These are phyloP conservation scores for Spondyliosoma cantharus DNA, from an alignment of 2,797 vertebrate species.

Conservation along the genomic window DNA sequence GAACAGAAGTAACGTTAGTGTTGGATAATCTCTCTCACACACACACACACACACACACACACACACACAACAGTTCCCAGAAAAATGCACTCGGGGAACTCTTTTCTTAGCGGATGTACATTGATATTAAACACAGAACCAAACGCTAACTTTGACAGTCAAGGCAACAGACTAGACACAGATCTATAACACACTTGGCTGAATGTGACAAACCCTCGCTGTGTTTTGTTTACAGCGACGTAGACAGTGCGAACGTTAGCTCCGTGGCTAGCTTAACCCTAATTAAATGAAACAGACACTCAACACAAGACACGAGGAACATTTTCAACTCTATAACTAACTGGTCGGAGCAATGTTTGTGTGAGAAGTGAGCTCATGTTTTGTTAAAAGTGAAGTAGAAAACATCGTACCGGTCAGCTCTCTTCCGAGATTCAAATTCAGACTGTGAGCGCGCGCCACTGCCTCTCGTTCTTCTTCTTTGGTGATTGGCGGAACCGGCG, in stretches of 20 bases:
- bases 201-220: background rate
- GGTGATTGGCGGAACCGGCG: background rate
- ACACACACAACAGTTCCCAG: background rate
- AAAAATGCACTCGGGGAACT: background rate
- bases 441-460: slow-evolving; percentile 40
- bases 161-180: background rate
- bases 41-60: too few species aligned
- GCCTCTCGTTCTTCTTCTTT: slow-evolving; percentile 51
- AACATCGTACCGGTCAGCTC: slow-evolving; percentile 16
- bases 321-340: fast-evolving
- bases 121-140: background rate
- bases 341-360: fast-evolving
- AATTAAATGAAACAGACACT: background rate
- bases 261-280: background rate
- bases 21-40: background rate
- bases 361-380: background rate
- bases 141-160: background rate
- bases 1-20: background rate
- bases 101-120: background rate
- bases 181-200: background rate
- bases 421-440: slow-evolving; percentile 54
- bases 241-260: background rate
- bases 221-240: background rate
- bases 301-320: background rate
- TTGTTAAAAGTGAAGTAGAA: background rate